A percentile compares a stretch with the other conserved stretches of the same genome.
Conservation (phyloP, 2,113 vertebrate genomes). For the Bettongia penicillata region DNA sequence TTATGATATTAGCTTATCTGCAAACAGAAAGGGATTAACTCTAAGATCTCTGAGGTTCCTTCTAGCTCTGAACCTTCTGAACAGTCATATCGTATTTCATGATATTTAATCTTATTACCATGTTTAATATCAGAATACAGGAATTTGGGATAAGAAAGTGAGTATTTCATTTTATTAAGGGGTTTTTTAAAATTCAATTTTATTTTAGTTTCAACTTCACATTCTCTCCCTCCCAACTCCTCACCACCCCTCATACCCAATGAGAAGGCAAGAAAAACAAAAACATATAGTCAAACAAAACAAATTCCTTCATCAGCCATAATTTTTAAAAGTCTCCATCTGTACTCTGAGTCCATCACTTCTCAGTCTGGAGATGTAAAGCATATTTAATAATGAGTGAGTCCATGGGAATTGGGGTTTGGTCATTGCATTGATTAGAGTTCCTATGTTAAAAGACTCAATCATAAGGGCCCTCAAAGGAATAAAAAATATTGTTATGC, state of each 20-base stretch:
- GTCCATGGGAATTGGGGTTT: background rate
- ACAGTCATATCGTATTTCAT: background rate
- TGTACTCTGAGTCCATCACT: background rate
- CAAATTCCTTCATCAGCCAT: background rate
- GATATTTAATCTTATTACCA: background rate
- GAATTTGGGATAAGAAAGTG: background rate
- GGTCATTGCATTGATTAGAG: background rate
- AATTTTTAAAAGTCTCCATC: background rate
- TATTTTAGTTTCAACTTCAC: background rate
- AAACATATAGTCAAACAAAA: background rate
- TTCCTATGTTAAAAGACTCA: background rate
- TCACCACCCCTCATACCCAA: background rate
- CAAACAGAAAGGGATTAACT: background rate
- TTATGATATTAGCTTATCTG: background rate
- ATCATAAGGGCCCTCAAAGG: background rate
- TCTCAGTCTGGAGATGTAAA: background rate
- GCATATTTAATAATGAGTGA: background rate
- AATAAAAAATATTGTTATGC: background rate
- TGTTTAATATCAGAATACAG: background rate
- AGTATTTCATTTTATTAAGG: background rate
- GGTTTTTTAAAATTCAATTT: background rate
- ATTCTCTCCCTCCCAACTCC: background rate
- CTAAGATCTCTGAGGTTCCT: background rate
- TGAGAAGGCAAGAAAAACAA: background rate
- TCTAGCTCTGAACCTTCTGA: background rate